phyloP scores from a whole-genome alignment of 2,888 invertebrate species.

The Cancer borealis region DNA sequence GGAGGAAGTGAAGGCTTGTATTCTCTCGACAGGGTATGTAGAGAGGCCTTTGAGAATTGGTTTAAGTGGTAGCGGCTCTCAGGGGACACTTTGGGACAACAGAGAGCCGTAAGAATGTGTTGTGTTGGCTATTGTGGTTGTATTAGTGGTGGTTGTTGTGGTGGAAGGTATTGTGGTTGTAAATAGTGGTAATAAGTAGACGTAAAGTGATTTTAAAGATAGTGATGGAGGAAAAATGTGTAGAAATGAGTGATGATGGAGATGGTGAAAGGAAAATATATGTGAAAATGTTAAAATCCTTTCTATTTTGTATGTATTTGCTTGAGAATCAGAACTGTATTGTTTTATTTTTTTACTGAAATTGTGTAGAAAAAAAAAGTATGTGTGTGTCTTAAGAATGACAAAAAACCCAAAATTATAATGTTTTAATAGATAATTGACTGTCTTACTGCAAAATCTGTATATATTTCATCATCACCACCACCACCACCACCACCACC shows the following conservation, averaged over 20 bases:
- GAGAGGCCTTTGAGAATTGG: background rate
- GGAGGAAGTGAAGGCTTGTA: background rate
- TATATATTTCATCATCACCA: background rate
- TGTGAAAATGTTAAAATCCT: too few species aligned
- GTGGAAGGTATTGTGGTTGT: background rate
- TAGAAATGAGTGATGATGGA: too few species aligned
- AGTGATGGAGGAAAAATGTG: background rate
- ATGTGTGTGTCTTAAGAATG: too few species aligned
- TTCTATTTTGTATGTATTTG: too few species aligned
- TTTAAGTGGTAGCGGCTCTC: background rate
- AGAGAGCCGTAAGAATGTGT: constrained; percentile 10
- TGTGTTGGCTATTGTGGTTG: constrained; percentile 9
- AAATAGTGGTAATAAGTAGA: background rate
- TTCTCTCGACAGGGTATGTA: background rate
- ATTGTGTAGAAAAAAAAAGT: too few species aligned
- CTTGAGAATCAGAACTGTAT: too few species aligned
- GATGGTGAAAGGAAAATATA: too few species aligned
- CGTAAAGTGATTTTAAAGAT: background rate
- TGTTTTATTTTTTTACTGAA: too few species aligned
- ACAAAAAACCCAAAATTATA: too few species aligned
- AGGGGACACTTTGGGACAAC: background rate
- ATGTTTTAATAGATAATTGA: too few species aligned
- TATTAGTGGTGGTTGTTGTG: background rate
- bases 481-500: background rate
- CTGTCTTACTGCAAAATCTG: too few species aligned